These are phyloP conservation scores for Cosmorhoe ocellata DNA, from an alignment of 2,888 invertebrate genomes.

Conservation along the genomic window DNA sequence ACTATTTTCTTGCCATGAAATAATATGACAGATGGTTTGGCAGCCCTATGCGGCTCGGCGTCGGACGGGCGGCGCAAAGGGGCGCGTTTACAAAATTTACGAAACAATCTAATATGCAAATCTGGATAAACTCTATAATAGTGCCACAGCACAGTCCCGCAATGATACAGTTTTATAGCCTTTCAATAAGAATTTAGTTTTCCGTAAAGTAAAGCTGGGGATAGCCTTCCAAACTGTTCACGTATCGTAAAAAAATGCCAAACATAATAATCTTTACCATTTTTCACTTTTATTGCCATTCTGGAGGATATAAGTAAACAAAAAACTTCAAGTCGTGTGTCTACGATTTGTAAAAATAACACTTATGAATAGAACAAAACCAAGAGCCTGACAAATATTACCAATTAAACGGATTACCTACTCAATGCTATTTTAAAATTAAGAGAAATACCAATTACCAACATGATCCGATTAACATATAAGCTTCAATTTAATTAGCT, in stretches of 20 bases:
- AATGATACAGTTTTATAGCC: conserved; percentile 15
- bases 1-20: neutral
- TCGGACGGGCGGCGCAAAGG: conserved; percentile 25
- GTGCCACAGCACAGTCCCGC: conserved; percentile 14
- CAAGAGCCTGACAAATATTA: neutral
- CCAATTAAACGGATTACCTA: conserved; percentile 12
- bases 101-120: conserved; percentile 57
- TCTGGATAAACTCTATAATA: conserved; percentile 48
- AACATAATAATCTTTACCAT: too few relatives aligned
- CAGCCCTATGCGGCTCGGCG: conserved; percentile 24
- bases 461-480: conserved; percentile 13
- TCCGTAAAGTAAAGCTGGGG: neutral
- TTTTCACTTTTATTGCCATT: too few relatives aligned
- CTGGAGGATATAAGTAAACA: too few relatives aligned
- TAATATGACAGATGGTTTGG: neutral
- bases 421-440: conserved; percentile 14
- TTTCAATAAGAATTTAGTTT: neutral
- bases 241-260: too few relatives aligned
- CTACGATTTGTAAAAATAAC: too few relatives aligned
- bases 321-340: too few relatives aligned
- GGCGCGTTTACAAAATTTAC: conserved; percentile 49
- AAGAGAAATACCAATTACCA: conserved; percentile 17
- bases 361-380: too few relatives aligned
- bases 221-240: too few relatives aligned
- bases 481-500: conserved; percentile 25